Evolutionary conservation across 2,113 vertebrate genomes (phyloP).

Genomic region (Colaptes auratus): DNA sequence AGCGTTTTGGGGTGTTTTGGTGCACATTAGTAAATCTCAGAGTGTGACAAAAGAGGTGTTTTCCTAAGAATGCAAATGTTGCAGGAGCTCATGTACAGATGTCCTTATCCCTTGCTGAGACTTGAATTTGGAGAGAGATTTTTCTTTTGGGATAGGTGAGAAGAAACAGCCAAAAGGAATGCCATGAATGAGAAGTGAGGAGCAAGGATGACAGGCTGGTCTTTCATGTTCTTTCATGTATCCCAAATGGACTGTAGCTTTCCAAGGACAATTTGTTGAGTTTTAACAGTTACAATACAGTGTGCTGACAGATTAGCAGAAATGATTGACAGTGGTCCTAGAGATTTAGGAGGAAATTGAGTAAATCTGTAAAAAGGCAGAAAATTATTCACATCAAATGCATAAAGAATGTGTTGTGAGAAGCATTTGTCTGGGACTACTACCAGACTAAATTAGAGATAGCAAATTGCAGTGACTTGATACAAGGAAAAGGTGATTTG

Average conservation of each 20-base stretch:
- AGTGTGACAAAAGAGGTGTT: not conserved
- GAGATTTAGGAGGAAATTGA: not conserved
- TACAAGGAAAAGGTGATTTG: not conserved
- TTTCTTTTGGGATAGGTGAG: not conserved
- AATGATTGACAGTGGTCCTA: not conserved
- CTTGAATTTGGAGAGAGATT: conserved; percentile 20
- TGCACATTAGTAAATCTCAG: not conserved
- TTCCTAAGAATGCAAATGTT: not conserved
- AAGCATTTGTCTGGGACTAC: not conserved
- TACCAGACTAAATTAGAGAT: not conserved
- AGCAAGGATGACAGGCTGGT: not conserved
- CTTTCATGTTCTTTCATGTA: not conserved
- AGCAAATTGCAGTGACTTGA: not conserved
- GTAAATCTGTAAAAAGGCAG: not conserved
- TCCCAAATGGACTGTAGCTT: not conserved
- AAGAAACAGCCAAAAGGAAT: not conserved
- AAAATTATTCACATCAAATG: not conserved
- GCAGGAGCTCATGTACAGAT: not conserved
- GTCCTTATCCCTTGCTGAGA: conserved; percentile 27
- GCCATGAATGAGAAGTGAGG: not conserved
- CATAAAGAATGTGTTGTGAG: not conserved
- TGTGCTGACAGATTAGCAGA: not conserved
- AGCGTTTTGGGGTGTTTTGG: not conserved
- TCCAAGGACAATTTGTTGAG: not conserved
- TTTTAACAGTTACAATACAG: not conserved